These are phyloP conservation scores for Glareola pratincola DNA, from an alignment of 2,113 vertebrate species.

Conservation along the genomic window DNA sequence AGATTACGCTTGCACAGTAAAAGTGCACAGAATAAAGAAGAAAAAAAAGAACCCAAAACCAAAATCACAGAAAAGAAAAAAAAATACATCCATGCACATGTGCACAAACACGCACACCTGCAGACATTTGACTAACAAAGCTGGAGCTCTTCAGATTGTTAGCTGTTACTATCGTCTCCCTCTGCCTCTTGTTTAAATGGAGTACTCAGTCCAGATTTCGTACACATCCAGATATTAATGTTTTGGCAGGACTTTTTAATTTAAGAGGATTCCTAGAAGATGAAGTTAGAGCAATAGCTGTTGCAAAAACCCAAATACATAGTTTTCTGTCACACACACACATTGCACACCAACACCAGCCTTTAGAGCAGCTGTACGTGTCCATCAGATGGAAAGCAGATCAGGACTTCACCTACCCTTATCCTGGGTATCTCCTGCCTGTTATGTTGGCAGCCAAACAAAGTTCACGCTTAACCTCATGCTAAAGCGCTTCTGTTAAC, in stretches of 20 bases:
- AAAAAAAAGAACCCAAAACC: neutral
- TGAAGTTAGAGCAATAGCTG: constrained; percentile 50
- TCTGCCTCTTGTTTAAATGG: neutral
- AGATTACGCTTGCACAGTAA: neutral
- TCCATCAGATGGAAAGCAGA: constrained; percentile 53
- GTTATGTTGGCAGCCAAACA: constrained; percentile 25
- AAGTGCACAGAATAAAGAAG: neutral
- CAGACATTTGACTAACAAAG: neutral
- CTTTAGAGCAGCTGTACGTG: constrained; percentile 50
- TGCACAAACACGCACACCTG: neutral
- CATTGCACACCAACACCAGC: neutral
- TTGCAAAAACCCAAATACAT: neutral
- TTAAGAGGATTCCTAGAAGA: constrained; percentile 57
- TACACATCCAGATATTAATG: neutral
- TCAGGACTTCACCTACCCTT: constrained; percentile 12
- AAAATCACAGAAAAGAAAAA: neutral
- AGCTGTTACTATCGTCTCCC: neutral
- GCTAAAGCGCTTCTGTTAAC: constrained; percentile 34
- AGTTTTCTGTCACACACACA: neutral
- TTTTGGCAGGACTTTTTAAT: constrained; percentile 36
- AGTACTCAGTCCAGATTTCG: neutral
- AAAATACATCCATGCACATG: neutral
- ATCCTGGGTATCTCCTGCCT: constrained; percentile 29
- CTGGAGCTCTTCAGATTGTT: neutral
- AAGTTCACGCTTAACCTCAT: constrained; percentile 5